Evolutionary conservation across 2,113 vertebrate genomes (phyloP).

Genomic region (Etia nguti): DNA sequence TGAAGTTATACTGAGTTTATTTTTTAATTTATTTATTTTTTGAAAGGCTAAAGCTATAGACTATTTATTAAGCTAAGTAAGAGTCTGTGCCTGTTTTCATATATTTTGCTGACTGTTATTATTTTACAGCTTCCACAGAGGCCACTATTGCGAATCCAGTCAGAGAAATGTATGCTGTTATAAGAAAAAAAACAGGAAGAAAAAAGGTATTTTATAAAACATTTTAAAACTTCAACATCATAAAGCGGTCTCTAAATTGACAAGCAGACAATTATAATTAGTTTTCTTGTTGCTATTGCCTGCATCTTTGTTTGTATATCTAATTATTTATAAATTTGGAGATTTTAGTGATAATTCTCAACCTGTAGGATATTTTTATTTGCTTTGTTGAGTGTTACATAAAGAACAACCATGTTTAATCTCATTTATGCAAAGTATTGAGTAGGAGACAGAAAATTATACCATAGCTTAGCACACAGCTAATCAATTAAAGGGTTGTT

Average conservation of each 20-base stretch:
- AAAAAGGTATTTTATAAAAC: background rate
- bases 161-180: background rate
- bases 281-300: background rate
- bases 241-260: background rate
- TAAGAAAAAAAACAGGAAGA: background rate
- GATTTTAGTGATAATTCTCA: background rate
- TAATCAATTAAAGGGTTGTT: too few species aligned
- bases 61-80: background rate
- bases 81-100: background rate
- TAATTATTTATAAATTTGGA: background rate
- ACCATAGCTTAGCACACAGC: too few species aligned
- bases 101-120: background rate
- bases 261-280: background rate
- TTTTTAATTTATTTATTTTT: accelerated
- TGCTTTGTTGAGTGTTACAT: too few species aligned
- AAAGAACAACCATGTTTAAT: too few species aligned
- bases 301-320: background rate
- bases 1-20: background rate
- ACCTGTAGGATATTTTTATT: background rate
- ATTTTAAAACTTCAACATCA: background rate
- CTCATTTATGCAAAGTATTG: too few species aligned
- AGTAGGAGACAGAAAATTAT: too few species aligned
- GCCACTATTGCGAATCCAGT: background rate
- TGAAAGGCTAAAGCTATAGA: background rate
- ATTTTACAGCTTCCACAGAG: background rate